phyloP scores from a whole-genome alignment of 2,113 vertebrate species.

The Damaliscus lunatus region DNA sequence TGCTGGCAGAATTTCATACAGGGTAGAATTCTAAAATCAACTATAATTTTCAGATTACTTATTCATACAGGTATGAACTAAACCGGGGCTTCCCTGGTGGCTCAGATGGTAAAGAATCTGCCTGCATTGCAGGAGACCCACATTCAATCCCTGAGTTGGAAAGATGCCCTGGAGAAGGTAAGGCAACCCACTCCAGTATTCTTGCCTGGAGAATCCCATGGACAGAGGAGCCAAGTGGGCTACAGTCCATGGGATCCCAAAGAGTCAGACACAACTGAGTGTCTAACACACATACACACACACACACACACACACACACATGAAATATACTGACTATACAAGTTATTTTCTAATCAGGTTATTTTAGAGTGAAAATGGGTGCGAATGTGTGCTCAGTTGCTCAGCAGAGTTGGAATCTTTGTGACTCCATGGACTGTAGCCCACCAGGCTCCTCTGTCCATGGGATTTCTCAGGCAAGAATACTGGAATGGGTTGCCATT shows the following conservation, averaged over 20 bases:
- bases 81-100: not conserved
- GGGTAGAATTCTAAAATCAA: not conserved
- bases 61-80: not conserved
- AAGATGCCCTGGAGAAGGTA: not conserved
- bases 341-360: not conserved
- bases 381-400: not conserved
- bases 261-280: not conserved
- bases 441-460: not conserved
- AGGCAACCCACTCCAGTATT: not conserved
- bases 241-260: not conserved
- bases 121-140: not conserved
- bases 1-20: not conserved
- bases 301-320: not conserved
- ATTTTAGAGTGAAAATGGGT: not conserved
- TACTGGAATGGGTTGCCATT: not conserved
- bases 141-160: not conserved
- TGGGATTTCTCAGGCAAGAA: not conserved
- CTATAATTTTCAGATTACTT: not conserved
- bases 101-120: not conserved
- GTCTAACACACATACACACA: not conserved
- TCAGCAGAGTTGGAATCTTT: rapidly evolving
- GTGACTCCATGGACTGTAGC: not conserved
- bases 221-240: not conserved
- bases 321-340: not conserved
- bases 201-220: not conserved